phyloP scores from a whole-genome alignment of 2,888 invertebrate species.

The Phyto melanocephala region DNA sequence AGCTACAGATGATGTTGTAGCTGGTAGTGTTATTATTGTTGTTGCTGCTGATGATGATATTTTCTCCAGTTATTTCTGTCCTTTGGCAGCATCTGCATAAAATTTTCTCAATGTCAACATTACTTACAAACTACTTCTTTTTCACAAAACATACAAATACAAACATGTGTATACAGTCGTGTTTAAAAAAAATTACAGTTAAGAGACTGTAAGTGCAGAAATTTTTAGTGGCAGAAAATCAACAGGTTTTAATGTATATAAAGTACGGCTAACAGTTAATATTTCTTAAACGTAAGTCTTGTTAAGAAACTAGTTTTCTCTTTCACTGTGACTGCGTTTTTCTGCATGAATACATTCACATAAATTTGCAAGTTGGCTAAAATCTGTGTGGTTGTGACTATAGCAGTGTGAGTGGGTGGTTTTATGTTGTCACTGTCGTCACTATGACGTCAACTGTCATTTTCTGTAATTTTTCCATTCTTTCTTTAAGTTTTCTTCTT shows the following conservation, averaged over 20 bases:
- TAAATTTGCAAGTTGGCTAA: conserved; percentile 3
- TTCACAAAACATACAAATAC: not conserved
- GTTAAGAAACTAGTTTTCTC: not conserved
- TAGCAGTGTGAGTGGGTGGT: not conserved
- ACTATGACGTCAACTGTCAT: conserved; percentile 18
- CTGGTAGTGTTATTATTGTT: not conserved
- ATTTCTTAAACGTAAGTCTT: too few relatives aligned
- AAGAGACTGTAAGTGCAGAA: too few relatives aligned
- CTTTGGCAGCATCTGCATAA: conserved; percentile 54
- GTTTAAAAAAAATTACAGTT: too few relatives aligned
- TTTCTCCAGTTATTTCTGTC: conserved; percentile 3
- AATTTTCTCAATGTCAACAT: conserved; percentile 52
- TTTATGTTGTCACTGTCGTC: conserved; percentile 22
- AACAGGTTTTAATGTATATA: too few relatives aligned
- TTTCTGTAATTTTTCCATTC: conserved; percentile 27
- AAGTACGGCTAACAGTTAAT: too few relatives aligned
- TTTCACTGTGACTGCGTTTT: not conserved
- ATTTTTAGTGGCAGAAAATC: too few relatives aligned
- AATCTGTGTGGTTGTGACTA: not conserved
- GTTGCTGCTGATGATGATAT: not conserved
- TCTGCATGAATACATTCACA: conserved; percentile 5
- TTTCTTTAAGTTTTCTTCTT: not conserved
- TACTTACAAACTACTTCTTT: not conserved
- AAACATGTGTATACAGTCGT: not conserved
- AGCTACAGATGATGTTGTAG: conserved; percentile 7